Conservation (phyloP, 2,113 vertebrate species). For the Capra hircus region DNA sequence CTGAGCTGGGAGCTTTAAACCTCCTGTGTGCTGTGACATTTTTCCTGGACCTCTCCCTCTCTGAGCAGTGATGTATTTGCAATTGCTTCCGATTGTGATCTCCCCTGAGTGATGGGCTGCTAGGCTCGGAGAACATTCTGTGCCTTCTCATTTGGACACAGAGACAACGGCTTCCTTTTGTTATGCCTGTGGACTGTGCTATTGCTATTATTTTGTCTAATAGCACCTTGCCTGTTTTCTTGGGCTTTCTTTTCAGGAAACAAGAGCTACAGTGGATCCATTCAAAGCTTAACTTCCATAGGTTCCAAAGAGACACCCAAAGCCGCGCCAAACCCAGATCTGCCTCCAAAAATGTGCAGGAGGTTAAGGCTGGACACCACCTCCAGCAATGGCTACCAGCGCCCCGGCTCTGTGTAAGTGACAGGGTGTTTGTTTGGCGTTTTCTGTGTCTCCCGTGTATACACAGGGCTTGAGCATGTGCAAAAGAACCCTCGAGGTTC, state of each 20-base stretch:
- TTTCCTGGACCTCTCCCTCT: slow-evolving; percentile 25
- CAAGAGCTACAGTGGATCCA: slow-evolving; percentile 92
- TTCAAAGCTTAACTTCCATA: slow-evolving; percentile 92
- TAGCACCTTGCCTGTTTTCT: slow-evolving; percentile 31
- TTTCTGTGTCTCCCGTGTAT: neutral
- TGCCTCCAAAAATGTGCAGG: slow-evolving; percentile 88
- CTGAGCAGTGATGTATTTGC: slow-evolving; percentile 23
- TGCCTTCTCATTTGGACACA: slow-evolving; percentile 24
- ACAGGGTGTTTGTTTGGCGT: neutral
- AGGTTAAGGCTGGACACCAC: slow-evolving; percentile 82
- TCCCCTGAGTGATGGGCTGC: slow-evolving; percentile 41
- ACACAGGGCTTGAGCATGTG: neutral
- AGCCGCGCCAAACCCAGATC: slow-evolving; percentile 81
- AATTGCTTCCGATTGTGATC: slow-evolving; percentile 31
- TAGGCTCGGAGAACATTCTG: slow-evolving; percentile 60
- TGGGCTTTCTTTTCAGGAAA: slow-evolving; percentile 84
- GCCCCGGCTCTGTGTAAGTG: slow-evolving; percentile 94
- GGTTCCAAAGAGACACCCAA: slow-evolving; percentile 86
- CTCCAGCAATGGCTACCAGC: slow-evolving; percentile 92
- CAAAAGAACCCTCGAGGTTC: neutral
- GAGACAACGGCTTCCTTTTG: slow-evolving; percentile 26
- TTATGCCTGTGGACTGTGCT: neutral
- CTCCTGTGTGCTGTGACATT: neutral
- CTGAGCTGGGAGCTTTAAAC: neutral
- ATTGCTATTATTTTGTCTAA: slow-evolving; percentile 50